Evolutionary conservation across 2,797 vertebrate species (phyloP).

Genomic region (Jordanella pulchra): DNA sequence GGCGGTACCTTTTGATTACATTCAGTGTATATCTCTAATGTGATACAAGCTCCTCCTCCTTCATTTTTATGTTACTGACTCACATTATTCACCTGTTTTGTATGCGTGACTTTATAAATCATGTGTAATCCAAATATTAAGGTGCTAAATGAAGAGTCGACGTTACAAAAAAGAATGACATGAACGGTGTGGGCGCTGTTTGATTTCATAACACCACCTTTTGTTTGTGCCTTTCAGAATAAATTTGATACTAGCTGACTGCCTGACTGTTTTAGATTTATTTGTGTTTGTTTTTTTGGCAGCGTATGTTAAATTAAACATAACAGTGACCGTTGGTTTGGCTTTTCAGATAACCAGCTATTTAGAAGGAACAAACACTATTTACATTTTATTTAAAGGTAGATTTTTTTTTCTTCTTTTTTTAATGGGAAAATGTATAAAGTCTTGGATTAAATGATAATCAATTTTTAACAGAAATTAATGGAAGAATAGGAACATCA

Average conservation of each 20-base stretch:
- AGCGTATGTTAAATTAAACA: no score
- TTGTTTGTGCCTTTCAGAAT: conserved; percentile 81
- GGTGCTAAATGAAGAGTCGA: conserved; percentile 80
- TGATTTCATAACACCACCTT: conserved; percentile 74
- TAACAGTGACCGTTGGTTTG: no score
- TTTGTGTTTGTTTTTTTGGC: background rate
- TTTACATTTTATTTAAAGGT: no score
- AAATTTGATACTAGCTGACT: conserved; percentile 77
- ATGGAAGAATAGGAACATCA: no score
- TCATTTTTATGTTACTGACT: conserved; percentile 74
- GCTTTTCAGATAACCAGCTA: no score
- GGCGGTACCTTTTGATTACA: conserved; percentile 69
- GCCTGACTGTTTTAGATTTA: conserved; percentile 17
- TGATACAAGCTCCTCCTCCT: conserved; percentile 59
- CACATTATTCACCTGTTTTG: conserved; percentile 72
- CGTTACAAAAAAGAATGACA: conserved; percentile 61
- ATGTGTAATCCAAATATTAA: conserved; percentile 76
- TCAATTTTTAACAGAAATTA: no score
- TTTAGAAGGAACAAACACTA: no score
- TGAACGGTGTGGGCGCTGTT: conserved; percentile 64
- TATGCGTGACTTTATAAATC: conserved; percentile 77
- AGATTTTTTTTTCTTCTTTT: no score
- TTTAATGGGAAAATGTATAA: no score
- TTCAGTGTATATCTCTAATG: conserved; percentile 62
- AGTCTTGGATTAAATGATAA: no score